phyloP scores from a whole-genome alignment of 2,888 invertebrate species.

The Antitype chi region DNA sequence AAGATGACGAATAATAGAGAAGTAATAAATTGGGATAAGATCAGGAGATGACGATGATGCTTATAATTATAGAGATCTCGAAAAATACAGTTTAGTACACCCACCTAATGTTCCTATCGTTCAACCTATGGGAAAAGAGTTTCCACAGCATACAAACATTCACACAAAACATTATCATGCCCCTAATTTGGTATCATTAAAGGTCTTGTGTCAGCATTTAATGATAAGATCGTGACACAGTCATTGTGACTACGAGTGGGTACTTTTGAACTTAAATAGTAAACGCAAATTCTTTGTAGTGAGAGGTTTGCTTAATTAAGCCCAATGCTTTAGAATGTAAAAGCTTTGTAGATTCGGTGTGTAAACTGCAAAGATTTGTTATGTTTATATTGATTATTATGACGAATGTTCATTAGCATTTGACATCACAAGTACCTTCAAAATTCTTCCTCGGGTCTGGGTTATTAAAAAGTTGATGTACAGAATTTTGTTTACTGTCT shows the following conservation, averaged over 20 bases:
- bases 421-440: neutral
- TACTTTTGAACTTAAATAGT: conserved; percentile 31
- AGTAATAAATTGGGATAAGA: neutral
- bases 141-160: conserved; percentile 23
- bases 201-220: conserved; percentile 53
- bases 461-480: neutral
- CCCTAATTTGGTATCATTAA: conserved; percentile 56
- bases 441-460: neutral
- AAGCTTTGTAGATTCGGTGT: conserved; percentile 1
- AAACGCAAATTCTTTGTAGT: conserved; percentile 41
- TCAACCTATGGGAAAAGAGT: conserved; percentile 38
- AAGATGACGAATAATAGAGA: neutral
- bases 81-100: neutral
- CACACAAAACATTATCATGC: conserved; percentile 44
- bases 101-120: neutral
- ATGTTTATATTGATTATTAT: neutral
- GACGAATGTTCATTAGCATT: conserved; percentile 4
- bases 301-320: conserved; percentile 42
- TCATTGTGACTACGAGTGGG: conserved; percentile 41
- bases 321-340: conserved; percentile 24
- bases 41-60: too few relatives aligned
- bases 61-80: neutral
- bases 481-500: neutral
- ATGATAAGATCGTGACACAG: conserved; percentile 58
- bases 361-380: neutral